Conservation (phyloP, 2,797 vertebrate genomes). For the Neostethus bicornis region DNA sequence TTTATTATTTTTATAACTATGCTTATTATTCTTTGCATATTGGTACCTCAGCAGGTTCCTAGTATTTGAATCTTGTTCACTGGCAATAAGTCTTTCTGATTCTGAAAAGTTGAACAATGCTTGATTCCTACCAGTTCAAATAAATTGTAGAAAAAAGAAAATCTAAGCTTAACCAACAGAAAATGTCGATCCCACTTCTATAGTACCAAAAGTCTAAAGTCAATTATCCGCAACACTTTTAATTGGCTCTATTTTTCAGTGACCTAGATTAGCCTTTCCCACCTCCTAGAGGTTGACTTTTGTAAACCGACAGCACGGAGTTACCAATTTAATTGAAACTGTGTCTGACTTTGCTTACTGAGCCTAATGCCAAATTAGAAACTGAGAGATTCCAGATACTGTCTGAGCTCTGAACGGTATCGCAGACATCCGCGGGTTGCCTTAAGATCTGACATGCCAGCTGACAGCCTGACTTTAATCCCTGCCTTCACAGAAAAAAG, state of each 20-base stretch:
- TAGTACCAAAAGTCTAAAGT: constrained; percentile 36
- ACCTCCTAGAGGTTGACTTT: constrained; percentile 43
- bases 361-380: constrained; percentile 79
- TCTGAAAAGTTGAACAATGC: background rate
- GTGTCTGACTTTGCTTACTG: constrained; percentile 70
- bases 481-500: constrained; percentile 75
- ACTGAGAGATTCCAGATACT: constrained; percentile 74
- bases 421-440: constrained; percentile 66
- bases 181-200: constrained; percentile 19
- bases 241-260: constrained; percentile 51
- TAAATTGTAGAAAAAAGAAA: background rate
- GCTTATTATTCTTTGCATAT: too few species aligned
- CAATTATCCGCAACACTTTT: constrained; percentile 55
- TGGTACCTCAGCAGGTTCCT: too few species aligned
- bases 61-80: too few species aligned
- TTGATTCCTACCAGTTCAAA: background rate
- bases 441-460: constrained; percentile 69
- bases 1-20: too few species aligned
- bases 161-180: constrained; percentile 3
- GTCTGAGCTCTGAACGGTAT: constrained; percentile 63
- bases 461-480: constrained; percentile 83
- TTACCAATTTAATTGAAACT: constrained; percentile 70
- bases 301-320: constrained; percentile 47
- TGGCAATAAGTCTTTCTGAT: too few species aligned
- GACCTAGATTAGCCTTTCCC: constrained; percentile 42